Conservation (phyloP, 2,113 vertebrate species). For the Pachyramphus minor region DNA sequence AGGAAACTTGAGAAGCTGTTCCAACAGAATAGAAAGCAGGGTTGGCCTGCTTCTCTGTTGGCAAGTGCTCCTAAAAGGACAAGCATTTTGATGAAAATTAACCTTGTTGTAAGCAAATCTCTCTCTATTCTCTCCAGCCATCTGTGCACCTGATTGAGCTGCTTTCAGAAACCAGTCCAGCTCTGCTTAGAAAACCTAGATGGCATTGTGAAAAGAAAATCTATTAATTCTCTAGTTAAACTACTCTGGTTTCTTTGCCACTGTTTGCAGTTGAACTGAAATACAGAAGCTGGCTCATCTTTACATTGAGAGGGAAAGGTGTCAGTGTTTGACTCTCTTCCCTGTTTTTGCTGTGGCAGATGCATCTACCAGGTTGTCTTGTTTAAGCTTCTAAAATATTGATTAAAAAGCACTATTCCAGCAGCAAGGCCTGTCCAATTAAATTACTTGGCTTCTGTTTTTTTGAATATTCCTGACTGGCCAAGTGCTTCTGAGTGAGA, state of each 20-base stretch:
- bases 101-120: background rate
- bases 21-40: constrained; percentile 46
- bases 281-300: background rate
- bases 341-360: background rate
- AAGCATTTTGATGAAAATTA: constrained; percentile 7
- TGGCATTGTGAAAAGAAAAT: background rate
- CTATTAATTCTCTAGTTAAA: background rate
- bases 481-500: background rate
- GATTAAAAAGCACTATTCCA: background rate
- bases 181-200: background rate
- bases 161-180: background rate
- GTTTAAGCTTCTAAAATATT: background rate
- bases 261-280: background rate
- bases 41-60: constrained; percentile 2
- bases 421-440: background rate
- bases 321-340: background rate
- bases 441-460: background rate
- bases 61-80: background rate
- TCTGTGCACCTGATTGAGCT: constrained; percentile 7
- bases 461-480: background rate
- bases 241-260: background rate
- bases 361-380: background rate
- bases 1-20: constrained; percentile 45
- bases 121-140: background rate
- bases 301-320: background rate